Base-by-base conservation (phyloP, 2,797 vertebrate genomes). In the Setipinna tenuifilis region DNA sequence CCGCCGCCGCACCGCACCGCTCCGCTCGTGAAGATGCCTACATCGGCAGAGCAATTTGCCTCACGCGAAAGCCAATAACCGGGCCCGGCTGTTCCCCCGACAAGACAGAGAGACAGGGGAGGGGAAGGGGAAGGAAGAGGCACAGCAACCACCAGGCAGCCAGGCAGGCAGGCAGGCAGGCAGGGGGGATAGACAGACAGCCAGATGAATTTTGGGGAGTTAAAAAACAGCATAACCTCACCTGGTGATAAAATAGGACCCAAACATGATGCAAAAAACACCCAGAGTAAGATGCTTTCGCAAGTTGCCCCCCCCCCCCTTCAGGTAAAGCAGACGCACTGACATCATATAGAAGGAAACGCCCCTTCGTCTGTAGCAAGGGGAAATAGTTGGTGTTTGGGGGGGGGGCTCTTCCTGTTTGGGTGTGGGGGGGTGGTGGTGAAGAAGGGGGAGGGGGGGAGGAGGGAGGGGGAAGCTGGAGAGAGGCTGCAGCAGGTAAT, bases 1-100 rank as follows among this genome's bases (percentile, higher is more conserved):
- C 94, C 94, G 94, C 94, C 46, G 94, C 94, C 95, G 94, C 93
- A 94, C 94, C 93, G 93, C 46, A 48, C 46, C 94, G 94, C 93
- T 94, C 94, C 94, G 95, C 93, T 95, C 94, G 93, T 94, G 94
- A 94, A 94, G 31, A 88, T 87, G 88, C 88, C 88, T 87, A 48
- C 71, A 86, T 83, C 83, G 59, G 84, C 41, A 17, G n/a, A 86
- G 71, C 71, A 78, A 78, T 44, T 78, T 78, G 71, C 71, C 71
- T 78, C 31, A 78, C 71, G 35, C 1, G 35, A 44, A 78, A 44
- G 25, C 71, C 35, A 78, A 78, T 78, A 78, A 78, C 71, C 71
- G 44, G 17, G 17, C 6, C 16, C 71, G 71, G 71, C 71, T 78
- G 71, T 19, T 21, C 31, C 31, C 31, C 31, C 71, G 7, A 41